Evolutionary conservation across 2,113 vertebrate genomes (phyloP), one percentile per base, ranked within the genome.

Genomic region (Petromus typicus): DNA sequence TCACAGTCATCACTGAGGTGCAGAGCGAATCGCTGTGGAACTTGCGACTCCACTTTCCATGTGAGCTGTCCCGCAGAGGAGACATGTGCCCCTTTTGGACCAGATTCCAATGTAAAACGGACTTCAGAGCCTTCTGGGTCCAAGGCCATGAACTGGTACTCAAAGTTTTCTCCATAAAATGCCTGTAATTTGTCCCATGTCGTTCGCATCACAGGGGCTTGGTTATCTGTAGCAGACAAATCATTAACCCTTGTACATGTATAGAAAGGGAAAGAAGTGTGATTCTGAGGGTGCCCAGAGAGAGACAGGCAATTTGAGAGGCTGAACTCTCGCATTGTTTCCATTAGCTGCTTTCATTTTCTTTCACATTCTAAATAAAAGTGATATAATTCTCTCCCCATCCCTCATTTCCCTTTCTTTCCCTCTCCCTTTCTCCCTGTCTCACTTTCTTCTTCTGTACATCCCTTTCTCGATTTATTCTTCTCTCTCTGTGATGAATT

Each of bases 91-190:
- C 98, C 99, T 64, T 98, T 96, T 4, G 99, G 99, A 32, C 98
- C 98, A 18, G 99, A 99, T 7, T 98, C 91, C 97, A 99, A 73
- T 0, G 95, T 98, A 97, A 99, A 99, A 93, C 98, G 93, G 90
- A 99, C 93, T 30, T 97, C 96, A 17, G 99, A 99, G 63, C 99
- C 99, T 97, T 99, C 99, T 0, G 99, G 99, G 97, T 99, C 99
- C 59, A 94, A 98, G n/a, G 99, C 99, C 63, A 95, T 92, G 30
- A 99, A 98, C 96, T 99, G 99, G 97, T 99, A 99, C 0, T 98
- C 95, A 93, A 99, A 99, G 83, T 98, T 97, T 98, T 99, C 99
- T 32, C 99, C 99, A 51, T 98, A 97, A 98, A 99, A 99, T 18
- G 99, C 95, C 90, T 98, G 97, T 9, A 99, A 98, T 34, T 0